Base-by-base conservation (phyloP, 2,113 vertebrate species). In the Petaurus breviceps region DNA sequence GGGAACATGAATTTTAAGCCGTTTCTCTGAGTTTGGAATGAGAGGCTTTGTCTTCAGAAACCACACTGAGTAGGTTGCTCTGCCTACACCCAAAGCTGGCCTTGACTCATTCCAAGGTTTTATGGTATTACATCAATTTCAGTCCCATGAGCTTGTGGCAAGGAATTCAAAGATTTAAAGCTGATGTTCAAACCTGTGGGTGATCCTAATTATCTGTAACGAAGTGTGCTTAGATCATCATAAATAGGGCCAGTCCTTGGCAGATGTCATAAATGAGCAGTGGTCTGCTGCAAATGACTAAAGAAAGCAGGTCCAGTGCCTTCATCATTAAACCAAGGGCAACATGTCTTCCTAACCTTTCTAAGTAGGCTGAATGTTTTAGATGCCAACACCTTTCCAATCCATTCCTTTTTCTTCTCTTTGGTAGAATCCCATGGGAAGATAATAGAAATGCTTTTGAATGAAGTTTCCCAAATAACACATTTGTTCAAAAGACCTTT, bases 371-470 rank as follows among this genome's bases (percentile, higher is more conserved):
- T 50, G 3, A n/a, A 50, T 90, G 37, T 94, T 93, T 97, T 94
- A 95, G 93, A 92, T 54, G 61, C 16, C 25, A 54, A 96, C 43
- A n/a, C 28, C 9, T 90, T 96, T 94, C 31, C 93, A 50, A 93
- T 94, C 3, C 90, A 26, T 55, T 84, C 68, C 7, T 8, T 43
- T 84, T 84, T 84, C 68, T 37, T 84, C n/a, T 43, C 68, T 43
- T 84, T 84, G n/a, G 68, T 43, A 43, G 68, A 43, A 43, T 84
- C 37, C n/a, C n/a, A 84, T 43, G n/a, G n/a, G n/a, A 43, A 43
- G 68, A 43, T 23, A 84, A 84, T 8, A 43, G 68, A 43, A 84
- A 84, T 22, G 7, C 31, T 43, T 84, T 43, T 43, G n/a, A 84
- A 43, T 43, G 68, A 84, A 84, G 19, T 8, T 84, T 84, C 19